phyloP scores from a whole-genome alignment of 2,888 invertebrate genomes.

The Rhingia rostrata region DNA sequence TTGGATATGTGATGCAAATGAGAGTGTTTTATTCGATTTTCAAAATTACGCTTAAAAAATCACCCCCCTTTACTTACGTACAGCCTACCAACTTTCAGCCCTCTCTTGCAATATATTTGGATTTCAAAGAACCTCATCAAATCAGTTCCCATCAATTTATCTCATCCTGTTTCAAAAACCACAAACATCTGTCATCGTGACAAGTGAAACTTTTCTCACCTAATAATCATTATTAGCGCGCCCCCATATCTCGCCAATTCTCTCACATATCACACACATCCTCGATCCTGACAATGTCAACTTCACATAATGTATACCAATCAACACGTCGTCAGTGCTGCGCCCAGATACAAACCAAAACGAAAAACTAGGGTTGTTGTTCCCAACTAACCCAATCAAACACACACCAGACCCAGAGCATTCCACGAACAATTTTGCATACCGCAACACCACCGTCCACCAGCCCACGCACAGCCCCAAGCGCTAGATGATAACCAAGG shows the following conservation, averaged over 20 bases:
- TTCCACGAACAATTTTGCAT: slow-evolving; percentile 57
- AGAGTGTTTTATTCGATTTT: no score
- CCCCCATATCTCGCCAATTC: slow-evolving; percentile 39
- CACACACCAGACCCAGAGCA: slow-evolving; percentile 5
- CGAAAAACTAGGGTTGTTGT: slow-evolving; percentile 49
- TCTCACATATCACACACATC: slow-evolving; percentile 40
- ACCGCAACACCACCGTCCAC: slow-evolving; percentile 21
- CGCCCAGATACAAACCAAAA: slow-evolving; percentile 32
- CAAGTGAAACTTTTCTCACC: slow-evolving; percentile 28
- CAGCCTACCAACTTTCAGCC: no score
- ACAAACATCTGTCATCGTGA: slow-evolving; percentile 1
- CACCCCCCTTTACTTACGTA: no score
- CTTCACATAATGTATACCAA: slow-evolving; percentile 31
- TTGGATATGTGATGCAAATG: no score
- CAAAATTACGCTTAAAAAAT: no score
- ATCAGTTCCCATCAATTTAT: slow-evolving; percentile 34
- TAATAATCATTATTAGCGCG: slow-evolving; percentile 24
- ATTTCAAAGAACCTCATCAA: slow-evolving; percentile 13
- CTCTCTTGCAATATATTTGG: no score
- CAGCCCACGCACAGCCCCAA: slow-evolving; percentile 54
- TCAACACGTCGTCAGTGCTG: slow-evolving; percentile 46
- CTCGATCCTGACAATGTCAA: slow-evolving; percentile 58
- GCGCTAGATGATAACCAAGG: slow-evolving; percentile 37
- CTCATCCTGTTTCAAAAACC: slow-evolving; percentile 25
- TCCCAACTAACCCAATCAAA: slow-evolving; percentile 52